Conservation (phyloP, 2,113 vertebrate species). For the Lepisosteus oculatus region DNA sequence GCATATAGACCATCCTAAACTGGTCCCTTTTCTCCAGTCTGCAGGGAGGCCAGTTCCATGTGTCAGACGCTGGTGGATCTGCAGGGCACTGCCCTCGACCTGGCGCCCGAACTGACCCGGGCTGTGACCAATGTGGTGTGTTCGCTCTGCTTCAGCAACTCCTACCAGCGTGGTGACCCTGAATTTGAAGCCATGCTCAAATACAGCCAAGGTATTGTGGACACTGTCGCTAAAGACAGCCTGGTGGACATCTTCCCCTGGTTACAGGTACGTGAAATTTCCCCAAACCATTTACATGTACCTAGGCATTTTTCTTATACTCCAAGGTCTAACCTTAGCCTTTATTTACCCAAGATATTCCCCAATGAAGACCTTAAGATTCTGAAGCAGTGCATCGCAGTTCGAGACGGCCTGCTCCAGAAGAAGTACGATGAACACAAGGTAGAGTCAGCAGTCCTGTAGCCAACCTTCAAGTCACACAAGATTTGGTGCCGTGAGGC, state of each 20-base stretch:
- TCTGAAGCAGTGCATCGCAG: conserved; percentile 67
- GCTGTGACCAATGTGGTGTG: conserved; percentile 85
- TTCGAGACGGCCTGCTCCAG: conserved; percentile 72
- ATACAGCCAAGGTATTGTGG: conserved; percentile 81
- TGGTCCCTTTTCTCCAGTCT: conserved; percentile 53
- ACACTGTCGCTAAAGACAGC: conserved; percentile 69
- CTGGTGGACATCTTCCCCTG: conserved; percentile 87
- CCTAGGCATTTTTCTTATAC: background rate
- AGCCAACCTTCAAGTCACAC: background rate
- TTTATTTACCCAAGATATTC: conserved; percentile 69
- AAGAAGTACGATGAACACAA: conserved; percentile 79
- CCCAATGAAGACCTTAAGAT: conserved; percentile 75
- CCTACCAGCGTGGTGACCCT: conserved; percentile 67
- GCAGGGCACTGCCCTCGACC: conserved; percentile 61
- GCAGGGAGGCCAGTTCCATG: conserved; percentile 64
- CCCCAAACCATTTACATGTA: background rate
- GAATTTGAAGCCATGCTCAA: conserved; percentile 73
- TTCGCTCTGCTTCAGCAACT: conserved; percentile 82
- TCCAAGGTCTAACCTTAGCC: conserved; percentile 9
- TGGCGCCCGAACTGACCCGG: conserved; percentile 71
- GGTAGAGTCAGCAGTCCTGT: conserved; percentile 51
- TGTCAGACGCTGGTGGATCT: conserved; percentile 61
- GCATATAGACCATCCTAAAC: too few species aligned
- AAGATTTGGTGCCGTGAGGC: background rate
- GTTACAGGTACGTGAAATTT: conserved; percentile 69